Base-by-base conservation (phyloP, 2,797 vertebrate genomes). In the Gymnoscopelus braueri region DNA sequence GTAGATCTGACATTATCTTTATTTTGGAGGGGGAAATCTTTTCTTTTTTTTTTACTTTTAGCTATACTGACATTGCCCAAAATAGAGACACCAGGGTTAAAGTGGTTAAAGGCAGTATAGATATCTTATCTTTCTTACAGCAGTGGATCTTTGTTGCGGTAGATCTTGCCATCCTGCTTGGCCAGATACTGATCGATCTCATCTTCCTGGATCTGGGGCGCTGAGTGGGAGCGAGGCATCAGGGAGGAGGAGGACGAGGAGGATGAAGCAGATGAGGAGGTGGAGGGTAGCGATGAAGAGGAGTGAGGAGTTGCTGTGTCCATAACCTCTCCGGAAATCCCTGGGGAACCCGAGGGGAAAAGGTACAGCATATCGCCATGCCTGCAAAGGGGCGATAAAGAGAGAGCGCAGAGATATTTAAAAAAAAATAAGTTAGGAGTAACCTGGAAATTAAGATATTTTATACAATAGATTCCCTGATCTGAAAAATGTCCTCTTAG, bases 121-220 rank as follows among this genome's bases (percentile, higher is more conserved):
- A 35, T 35, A 35, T 35, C 5, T 4, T 35, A 35, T 35, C 5
- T 4, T 53, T 90, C 96, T 95, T 77, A 99, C 98, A 98, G 94
- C 90, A 98, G 97, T 1, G 96, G 93, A 78, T 99, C 98, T 84
- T 77, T 90, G 87, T 95, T 97, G 71, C 98, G 86, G 88, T 99
- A 99, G 81, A 99, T 99, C 87, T 98, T 99, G 67, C 98, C 98
- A 0, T 99, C 98, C 82, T 99, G 98, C 73, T 95, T 97, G 85
- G 94, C 93, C 88, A 99, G 93, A 80, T 95, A 97, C 84, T 98
- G 97, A 86, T 99, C 97, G 0, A 99, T 99, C 75, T 98, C 96
- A 1, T 99, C 97, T 65, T 98, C 98, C 58, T 93, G 94, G 84
- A 98, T 93, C 29, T 93, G 94, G 13, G 94, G 92, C 0, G 93